These are phyloP conservation scores for Aphis gossypii DNA, from an alignment of 1,140 invertebrate species.

Conservation along the genomic window DNA sequence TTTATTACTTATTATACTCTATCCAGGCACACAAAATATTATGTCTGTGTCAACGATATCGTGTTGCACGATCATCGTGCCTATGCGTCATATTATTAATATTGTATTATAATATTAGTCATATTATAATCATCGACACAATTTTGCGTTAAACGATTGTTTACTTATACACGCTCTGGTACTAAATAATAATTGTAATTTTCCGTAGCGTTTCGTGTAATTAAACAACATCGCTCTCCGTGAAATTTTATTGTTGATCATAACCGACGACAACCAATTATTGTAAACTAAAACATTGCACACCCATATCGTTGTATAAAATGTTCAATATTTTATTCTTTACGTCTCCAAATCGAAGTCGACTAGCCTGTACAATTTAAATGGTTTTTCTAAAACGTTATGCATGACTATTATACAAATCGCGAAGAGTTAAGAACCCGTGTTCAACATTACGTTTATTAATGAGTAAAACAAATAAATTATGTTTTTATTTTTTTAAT, in stretches of 20 bases:
- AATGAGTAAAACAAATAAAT: no score
- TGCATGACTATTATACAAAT: neutral
- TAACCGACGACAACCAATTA: no score
- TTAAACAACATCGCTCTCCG: neutral
- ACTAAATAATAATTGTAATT: constrained; percentile 12
- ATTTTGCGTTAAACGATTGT: neutral
- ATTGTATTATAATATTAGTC: neutral
- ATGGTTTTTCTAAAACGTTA: neutral
- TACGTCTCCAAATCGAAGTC: neutral
- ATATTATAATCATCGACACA: neutral
- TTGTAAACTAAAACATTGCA: neutral
- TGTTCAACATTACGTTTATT: neutral
- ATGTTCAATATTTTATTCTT: neutral
- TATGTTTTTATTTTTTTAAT: neutral
- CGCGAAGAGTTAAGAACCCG: no score
- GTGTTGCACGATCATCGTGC: neutral
- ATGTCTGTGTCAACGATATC: neutral
- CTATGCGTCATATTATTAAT: constrained; percentile 12
- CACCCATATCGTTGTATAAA: neutral
- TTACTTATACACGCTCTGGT: neutral
- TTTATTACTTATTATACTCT: neutral
- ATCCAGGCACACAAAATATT: neutral
- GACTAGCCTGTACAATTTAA: neutral
- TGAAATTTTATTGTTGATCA: neutral
- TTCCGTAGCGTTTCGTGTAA: neutral